A percentile compares a stretch with the other conserved stretches of the same genome.
These are phyloP conservation scores for Leptothorax acervorum DNA, from an alignment of 2,888 invertebrate genomes.

Conservation along the genomic window DNA sequence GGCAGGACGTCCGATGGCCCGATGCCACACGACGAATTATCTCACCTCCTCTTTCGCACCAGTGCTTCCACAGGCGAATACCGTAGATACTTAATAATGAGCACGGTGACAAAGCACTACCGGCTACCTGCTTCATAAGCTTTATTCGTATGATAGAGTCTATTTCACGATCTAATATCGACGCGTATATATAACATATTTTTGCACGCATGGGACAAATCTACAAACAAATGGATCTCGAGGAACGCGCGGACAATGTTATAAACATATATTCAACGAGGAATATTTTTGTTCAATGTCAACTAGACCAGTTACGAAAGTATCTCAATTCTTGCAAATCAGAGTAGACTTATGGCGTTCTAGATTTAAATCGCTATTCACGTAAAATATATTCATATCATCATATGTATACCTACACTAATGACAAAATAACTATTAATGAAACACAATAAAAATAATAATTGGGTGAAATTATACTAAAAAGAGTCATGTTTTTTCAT, in stretches of 20 bases:
- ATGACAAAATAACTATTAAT: background rate
- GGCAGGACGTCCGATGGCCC: slow-evolving; percentile 75
- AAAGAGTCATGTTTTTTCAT: background rate
- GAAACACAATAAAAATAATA: background rate
- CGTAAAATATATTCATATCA: background rate
- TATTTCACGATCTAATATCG: slow-evolving; percentile 51
- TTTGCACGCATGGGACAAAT: background rate
- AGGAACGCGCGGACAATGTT: background rate
- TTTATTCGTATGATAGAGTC: slow-evolving; percentile 47
- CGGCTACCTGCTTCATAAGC: slow-evolving; percentile 23
- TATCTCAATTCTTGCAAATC: background rate
- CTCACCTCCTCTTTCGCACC: slow-evolving; percentile 66
- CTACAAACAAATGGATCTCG: background rate
- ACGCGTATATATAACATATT: background rate
- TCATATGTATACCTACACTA: background rate
- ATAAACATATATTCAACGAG: background rate
- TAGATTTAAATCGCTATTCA: background rate
- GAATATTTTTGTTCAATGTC: background rate
- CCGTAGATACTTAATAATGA: slow-evolving; percentile 70
- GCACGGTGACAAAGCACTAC: slow-evolving; percentile 69
- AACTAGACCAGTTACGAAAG: background rate
- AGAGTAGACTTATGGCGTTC: background rate
- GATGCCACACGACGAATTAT: slow-evolving; percentile 74
- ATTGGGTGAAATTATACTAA: background rate
- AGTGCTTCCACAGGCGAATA: slow-evolving; percentile 58